A percentile compares a stretch with the other conserved stretches of the same genome.
Evolutionary conservation across 2,113 vertebrate species (phyloP).

Genomic region (Pheucticus melanocephalus): DNA sequence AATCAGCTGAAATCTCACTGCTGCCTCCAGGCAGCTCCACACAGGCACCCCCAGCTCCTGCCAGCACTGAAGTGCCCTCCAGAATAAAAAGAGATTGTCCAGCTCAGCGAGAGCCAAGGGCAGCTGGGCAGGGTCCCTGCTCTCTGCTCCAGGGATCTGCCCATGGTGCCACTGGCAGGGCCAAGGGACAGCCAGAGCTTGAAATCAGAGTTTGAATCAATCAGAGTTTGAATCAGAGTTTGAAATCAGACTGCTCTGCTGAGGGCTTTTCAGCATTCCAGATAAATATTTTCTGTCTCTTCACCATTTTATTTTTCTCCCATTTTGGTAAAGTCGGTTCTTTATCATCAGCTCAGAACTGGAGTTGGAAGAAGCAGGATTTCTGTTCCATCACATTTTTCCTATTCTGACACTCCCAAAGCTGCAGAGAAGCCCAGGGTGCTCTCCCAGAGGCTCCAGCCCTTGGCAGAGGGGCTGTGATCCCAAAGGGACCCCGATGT

Average conservation of each 20-base stretch:
- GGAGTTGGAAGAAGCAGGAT: neutral
- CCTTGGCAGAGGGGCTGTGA: neutral
- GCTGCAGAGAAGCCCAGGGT: neutral
- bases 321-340: neutral
- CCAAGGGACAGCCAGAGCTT: neutral
- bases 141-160: neutral
- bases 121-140: neutral
- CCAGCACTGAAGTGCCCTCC: fast-evolving
- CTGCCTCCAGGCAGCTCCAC: neutral
- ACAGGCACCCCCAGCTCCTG: neutral
- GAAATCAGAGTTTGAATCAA: neutral
- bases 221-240: neutral
- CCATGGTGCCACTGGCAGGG: too few relatives aligned
- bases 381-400: neutral
- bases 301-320: neutral
- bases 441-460: neutral
- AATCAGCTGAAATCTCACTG: neutral
- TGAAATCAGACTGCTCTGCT: neutral
- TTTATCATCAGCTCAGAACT: neutral
- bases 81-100: neutral
- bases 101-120: too few relatives aligned
- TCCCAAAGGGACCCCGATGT: fast-evolving
- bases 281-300: neutral
- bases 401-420: neutral
- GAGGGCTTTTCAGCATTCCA: neutral